Conservation (phyloP, 2,888 invertebrate genomes). For the Diplolepis rosae region DNA sequence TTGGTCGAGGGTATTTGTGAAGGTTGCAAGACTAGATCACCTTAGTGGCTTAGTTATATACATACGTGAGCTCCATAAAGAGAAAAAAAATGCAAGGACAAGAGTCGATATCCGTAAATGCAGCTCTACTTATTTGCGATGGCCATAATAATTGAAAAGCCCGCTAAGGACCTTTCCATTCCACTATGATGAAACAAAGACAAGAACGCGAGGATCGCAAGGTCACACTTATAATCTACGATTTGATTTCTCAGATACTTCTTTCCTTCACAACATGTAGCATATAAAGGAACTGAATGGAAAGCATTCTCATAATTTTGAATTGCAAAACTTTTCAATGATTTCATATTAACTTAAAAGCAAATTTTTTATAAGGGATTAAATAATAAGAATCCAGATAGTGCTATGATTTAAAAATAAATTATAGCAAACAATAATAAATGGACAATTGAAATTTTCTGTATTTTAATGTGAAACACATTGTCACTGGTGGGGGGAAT, state of each 20-base stretch:
- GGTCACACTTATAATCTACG: slow-evolving; percentile 10
- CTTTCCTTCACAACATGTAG: background rate
- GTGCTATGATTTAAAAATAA: no score
- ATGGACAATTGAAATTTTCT: no score
- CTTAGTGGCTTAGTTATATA: slow-evolving; percentile 14
- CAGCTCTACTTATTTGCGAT: slow-evolving; percentile 10
- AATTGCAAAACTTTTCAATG: background rate
- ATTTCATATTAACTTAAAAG: background rate
- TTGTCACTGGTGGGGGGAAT: no score
- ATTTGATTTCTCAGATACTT: background rate
- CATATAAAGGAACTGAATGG: background rate
- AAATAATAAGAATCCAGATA: background rate
- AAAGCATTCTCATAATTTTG: background rate
- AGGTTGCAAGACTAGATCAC: slow-evolving; percentile 19
- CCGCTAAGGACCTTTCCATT: slow-evolving; percentile 29
- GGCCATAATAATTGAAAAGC: slow-evolving; percentile 29
- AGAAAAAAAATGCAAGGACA: slow-evolving; percentile 40
- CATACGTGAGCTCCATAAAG: slow-evolving; percentile 33
- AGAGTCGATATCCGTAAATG: slow-evolving; percentile 30
- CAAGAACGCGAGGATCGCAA: slow-evolving; percentile 25
- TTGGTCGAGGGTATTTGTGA: slow-evolving; percentile 17
- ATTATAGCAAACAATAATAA: no score
- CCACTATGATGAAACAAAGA: slow-evolving; percentile 29
- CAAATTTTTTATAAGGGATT: background rate
- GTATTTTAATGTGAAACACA: no score